These are phyloP conservation scores for Anticlea derivata DNA, from an alignment of 2,888 invertebrate species.

Conservation along the genomic window DNA sequence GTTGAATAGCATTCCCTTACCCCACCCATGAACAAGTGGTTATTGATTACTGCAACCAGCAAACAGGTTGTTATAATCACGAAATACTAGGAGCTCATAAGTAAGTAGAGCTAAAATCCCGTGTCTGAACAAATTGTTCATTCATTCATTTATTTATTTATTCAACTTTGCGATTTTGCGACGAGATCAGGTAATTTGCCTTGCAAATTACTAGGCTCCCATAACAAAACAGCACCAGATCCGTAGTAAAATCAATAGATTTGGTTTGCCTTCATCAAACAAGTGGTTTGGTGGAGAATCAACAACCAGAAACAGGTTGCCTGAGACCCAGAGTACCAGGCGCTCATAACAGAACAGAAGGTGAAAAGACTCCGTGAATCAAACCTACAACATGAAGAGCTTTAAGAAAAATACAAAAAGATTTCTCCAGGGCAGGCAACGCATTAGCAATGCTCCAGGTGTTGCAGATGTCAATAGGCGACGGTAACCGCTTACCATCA, in stretches of 20 bases:
- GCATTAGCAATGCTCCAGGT: too few relatives aligned
- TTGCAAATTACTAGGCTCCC: background rate
- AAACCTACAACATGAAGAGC: too few relatives aligned
- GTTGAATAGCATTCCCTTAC: background rate
- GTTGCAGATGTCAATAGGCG: too few relatives aligned
- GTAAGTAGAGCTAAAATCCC: too few relatives aligned
- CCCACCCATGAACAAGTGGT: slow-evolving; percentile 1
- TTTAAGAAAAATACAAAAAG: too few relatives aligned
- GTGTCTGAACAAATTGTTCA: too few relatives aligned
- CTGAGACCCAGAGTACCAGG: background rate
- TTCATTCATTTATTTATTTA: too few relatives aligned
- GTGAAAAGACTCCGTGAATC: too few relatives aligned
- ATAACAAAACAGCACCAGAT: background rate
- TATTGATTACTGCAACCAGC: background rate
- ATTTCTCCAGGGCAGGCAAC: too few relatives aligned
- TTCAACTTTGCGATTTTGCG: too few relatives aligned
- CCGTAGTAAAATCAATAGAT: background rate
- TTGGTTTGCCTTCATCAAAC: background rate
- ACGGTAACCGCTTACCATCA: too few relatives aligned
- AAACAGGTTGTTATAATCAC: background rate
- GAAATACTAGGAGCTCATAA: slow-evolving; percentile 7
- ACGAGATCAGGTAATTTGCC: background rate
- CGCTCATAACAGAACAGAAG: background rate
- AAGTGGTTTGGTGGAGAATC: background rate
- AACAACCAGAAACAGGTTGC: slow-evolving; percentile 1